Conservation (phyloP, 2,113 vertebrate genomes). For the Eulemur rufifrons region DNA sequence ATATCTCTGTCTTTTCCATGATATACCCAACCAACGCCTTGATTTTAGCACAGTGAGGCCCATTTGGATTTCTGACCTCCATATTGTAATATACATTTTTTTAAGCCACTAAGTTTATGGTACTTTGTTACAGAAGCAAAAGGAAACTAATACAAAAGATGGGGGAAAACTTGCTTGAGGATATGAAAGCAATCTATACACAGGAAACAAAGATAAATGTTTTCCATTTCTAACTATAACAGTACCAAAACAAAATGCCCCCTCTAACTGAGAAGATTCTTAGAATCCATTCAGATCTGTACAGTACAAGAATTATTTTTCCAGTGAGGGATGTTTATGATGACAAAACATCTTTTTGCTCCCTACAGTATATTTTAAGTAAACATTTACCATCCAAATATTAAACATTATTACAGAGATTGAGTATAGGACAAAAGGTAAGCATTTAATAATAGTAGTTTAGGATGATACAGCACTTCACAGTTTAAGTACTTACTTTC, state of each 20-base stretch:
- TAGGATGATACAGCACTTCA: background rate
- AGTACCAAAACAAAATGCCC: background rate
- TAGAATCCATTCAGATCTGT: background rate
- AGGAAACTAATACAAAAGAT: conserved; percentile 3
- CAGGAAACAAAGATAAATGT: background rate
- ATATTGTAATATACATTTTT: background rate
- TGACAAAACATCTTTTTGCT: conserved; percentile 11
- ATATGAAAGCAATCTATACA: background rate
- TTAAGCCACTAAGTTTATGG: background rate
- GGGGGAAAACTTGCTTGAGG: background rate
- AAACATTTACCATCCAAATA: conserved; percentile 10
- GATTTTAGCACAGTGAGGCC: background rate
- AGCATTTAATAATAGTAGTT: background rate
- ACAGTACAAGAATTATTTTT: background rate
- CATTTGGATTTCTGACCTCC: background rate
- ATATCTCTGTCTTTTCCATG: background rate
- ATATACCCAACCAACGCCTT: background rate
- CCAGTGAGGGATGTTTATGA: background rate
- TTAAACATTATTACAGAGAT: conserved; percentile 2
- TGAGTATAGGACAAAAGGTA: background rate
- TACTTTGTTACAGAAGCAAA: background rate
- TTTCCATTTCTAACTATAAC: background rate
- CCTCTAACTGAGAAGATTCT: background rate
- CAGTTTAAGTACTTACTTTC: background rate
- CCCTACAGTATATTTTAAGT: conserved; percentile 19